Percentiles rank a stretch among this genome's conserved stretches.
phyloP scores from a whole-genome alignment of 2,888 invertebrate species.

The Cataglyphis livida region DNA sequence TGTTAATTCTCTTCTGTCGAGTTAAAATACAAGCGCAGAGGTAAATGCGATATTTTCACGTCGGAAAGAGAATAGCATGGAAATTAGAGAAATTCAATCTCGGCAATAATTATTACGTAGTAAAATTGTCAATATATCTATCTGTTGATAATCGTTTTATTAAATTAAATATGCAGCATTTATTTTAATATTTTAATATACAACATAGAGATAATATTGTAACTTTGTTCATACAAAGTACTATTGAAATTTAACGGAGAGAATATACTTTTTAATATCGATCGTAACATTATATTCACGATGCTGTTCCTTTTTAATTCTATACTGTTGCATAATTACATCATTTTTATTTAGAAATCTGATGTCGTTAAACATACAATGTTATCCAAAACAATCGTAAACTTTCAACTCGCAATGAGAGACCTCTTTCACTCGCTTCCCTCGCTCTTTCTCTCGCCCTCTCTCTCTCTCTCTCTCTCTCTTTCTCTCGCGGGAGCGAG shows the following conservation, averaged over 20 bases:
- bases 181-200: not conserved
- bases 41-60: slow-evolving; percentile 41
- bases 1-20: slow-evolving; percentile 37
- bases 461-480: not conserved
- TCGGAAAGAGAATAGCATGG: slow-evolving; percentile 15
- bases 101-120: slow-evolving; percentile 17
- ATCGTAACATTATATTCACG: not conserved
- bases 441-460: not conserved
- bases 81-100: slow-evolving; percentile 53
- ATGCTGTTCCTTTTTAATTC: not conserved
- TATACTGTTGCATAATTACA: not conserved
- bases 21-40: not conserved
- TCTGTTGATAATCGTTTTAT: not conserved
- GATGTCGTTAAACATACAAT: slow-evolving; percentile 8
- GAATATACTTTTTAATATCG: slow-evolving; percentile 12
- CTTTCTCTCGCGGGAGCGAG: slow-evolving; percentile 49
- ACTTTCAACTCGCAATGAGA: not conserved
- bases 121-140: slow-evolving; percentile 9
- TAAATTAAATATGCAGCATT: slow-evolving; percentile 1
- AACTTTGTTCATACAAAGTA: not conserved
- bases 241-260: not conserved
- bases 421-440: slow-evolving; percentile 18
- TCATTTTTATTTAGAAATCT: slow-evolving; percentile 15
- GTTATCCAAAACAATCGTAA: not conserved
- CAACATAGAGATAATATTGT: not conserved